Evolutionary conservation across 2,113 vertebrate genomes (phyloP), one percentile per base, ranked within the genome.

Genomic region (Ctenodactylus gundi): DNA sequence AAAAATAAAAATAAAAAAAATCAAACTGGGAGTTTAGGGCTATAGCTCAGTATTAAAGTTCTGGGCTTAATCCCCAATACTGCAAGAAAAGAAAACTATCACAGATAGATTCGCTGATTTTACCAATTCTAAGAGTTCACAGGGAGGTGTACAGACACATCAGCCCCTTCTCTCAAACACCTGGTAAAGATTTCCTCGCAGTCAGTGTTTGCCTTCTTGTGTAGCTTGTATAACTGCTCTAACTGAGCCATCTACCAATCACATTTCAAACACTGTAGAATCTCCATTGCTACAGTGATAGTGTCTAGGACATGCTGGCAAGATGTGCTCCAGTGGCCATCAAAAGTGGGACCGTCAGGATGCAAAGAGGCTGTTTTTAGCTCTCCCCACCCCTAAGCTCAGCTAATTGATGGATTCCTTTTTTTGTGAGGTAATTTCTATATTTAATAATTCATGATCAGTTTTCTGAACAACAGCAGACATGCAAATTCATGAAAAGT

Each of bases 61-160:
- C n/a, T n/a, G n/a, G n/a, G n/a, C n/a, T n/a, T n/a, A n/a, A n/a
- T n/a, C n/a, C n/a, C n/a, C n/a, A n/a, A n/a, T n/a, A n/a, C n/a
- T n/a, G n/a, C n/a, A n/a, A n/a, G n/a, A n/a, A 73, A 68, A 58
- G 84, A 76, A 87, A 67, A 58, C 36, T n/a, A 67, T 53, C 46
- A 44, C 46, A 53, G 34, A 29, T 41, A 64, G 29, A 39, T 25
- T 29, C 23, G 15, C 12, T 39, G 15, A 55, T 78, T 57, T 85
- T 44, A 80, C 64, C 41, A 77, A 39, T 44, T 29, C 36, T 83
- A 20, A 51, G n/a, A 64, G 49, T 31, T 64, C 29, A 51, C 58
- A 88, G 57, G 34, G 58, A 21, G 21, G 20, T 39, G 8, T 67
- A 62, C 17, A 41, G 51, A 31, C n/a, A 41, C 60, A 2, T 10